Evolutionary conservation across 2,113 vertebrate genomes (phyloP).

Genomic region (Perca schrenkii): DNA sequence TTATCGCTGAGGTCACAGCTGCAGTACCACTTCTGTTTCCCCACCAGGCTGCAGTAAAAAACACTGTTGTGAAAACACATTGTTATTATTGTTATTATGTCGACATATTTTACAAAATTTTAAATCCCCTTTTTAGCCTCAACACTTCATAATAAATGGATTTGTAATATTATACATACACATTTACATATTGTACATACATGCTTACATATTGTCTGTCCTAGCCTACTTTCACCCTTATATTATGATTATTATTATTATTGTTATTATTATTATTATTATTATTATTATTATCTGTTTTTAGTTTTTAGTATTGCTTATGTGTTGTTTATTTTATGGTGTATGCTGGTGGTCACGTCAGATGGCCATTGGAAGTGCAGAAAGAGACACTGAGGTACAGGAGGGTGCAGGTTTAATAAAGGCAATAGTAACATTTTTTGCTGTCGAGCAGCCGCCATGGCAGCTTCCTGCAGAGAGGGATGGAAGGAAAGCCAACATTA

Average conservation of each 20-base stretch:
- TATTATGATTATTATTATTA: background rate
- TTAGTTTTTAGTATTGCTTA: background rate
- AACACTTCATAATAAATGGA: conserved; percentile 7
- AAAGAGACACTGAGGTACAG: background rate
- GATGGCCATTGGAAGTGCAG: background rate
- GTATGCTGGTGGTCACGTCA: background rate
- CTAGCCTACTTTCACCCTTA: background rate
- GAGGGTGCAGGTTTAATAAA: background rate
- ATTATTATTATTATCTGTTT: background rate
- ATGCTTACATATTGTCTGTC: background rate
- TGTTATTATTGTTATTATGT: conserved; percentile 25
- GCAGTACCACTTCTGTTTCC: conserved; percentile 2
- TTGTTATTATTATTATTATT: background rate
- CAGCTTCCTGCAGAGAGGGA: background rate
- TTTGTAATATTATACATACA: background rate
- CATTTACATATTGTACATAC: background rate
- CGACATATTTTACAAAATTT: conserved; percentile 8
- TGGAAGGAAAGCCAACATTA: background rate
- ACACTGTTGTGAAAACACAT: conserved; percentile 6
- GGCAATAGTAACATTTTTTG: background rate
- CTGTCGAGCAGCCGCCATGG: background rate
- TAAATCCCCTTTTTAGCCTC: conserved; percentile 6
- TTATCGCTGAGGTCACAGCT: conserved; percentile 56
- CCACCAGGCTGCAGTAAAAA: background rate
- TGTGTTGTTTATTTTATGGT: background rate